Evolutionary conservation across 2,113 vertebrate species (phyloP).

Genomic region (Erythrolamprus reginae): DNA sequence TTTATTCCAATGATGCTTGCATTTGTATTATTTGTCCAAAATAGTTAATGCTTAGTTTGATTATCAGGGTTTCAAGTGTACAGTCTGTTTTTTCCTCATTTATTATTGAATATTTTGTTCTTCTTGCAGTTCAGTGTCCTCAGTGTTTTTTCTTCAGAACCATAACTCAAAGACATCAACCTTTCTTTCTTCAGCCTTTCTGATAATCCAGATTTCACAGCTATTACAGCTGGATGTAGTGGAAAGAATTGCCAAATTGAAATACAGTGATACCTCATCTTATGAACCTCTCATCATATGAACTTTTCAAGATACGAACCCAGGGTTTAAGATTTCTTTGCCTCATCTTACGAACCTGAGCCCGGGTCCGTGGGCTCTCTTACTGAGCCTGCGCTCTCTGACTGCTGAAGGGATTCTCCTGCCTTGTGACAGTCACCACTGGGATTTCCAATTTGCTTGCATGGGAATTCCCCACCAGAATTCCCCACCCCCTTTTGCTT

Average conservation of each 20-base stretch:
- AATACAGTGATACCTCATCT: no score
- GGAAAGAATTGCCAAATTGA: neutral
- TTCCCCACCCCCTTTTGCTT: no score
- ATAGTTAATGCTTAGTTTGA: neutral
- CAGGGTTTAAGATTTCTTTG: no score
- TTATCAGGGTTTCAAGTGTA: neutral
- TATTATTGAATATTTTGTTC: neutral
- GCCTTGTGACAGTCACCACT: no score
- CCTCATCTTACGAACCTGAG: no score
- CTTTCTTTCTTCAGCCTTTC: neutral
- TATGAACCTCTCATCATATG: no score
- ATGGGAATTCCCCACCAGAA: no score
- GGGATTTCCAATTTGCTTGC: no score
- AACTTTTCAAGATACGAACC: no score
- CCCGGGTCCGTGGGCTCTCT: no score
- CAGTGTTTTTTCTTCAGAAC: neutral
- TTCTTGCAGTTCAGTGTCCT: neutral
- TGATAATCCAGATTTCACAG: neutral
- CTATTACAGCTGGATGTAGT: neutral
- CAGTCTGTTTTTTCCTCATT: neutral
- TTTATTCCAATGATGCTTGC: neutral
- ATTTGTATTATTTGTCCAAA: neutral
- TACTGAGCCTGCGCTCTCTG: no score
- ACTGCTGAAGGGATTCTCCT: no score
- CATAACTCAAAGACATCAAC: neutral